These are phyloP conservation scores for Leptinotarsa texana DNA, from an alignment of 1,140 invertebrate species.

Conservation along the genomic window DNA sequence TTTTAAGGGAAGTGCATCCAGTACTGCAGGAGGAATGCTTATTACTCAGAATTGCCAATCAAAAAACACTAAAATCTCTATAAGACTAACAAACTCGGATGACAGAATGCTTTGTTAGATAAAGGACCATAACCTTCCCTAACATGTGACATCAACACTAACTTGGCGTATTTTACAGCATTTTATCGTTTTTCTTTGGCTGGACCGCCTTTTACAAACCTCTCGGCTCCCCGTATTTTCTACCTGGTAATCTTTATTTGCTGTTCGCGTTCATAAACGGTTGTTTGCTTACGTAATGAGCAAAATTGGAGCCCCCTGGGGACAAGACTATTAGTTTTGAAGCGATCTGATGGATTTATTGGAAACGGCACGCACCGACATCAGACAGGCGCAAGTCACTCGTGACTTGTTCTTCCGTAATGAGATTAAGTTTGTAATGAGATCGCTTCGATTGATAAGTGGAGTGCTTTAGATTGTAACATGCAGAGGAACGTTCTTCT, in stretches of 20 bases:
- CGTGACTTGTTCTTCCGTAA: neutral
- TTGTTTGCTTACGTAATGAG: neutral
- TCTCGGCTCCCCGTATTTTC: too few relatives aligned
- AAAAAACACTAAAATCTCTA: too few relatives aligned
- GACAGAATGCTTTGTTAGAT: too few relatives aligned
- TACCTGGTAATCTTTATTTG: neutral
- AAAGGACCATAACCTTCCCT: too few relatives aligned
- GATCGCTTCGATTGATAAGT: neutral
- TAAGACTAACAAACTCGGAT: too few relatives aligned
- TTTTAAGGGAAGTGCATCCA: too few relatives aligned
- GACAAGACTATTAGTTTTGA: neutral
- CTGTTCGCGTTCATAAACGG: neutral
- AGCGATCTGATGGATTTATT: slow-evolving; percentile 3
- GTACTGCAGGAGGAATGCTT: too few relatives aligned
- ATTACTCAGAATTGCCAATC: too few relatives aligned
- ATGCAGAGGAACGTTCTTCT: neutral
- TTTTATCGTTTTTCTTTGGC: too few relatives aligned
- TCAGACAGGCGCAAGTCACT: neutral
- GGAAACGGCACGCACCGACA: neutral
- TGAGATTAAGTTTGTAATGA: neutral
- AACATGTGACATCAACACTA: too few relatives aligned
- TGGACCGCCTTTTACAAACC: too few relatives aligned
- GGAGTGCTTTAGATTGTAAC: neutral
- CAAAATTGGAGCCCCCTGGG: neutral
- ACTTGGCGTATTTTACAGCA: too few relatives aligned